A percentile compares a stretch with the other conserved stretches of the same genome.
Evolutionary conservation across 2,797 vertebrate genomes (phyloP).

Genomic region (Heteromormyrus szaboi): DNA sequence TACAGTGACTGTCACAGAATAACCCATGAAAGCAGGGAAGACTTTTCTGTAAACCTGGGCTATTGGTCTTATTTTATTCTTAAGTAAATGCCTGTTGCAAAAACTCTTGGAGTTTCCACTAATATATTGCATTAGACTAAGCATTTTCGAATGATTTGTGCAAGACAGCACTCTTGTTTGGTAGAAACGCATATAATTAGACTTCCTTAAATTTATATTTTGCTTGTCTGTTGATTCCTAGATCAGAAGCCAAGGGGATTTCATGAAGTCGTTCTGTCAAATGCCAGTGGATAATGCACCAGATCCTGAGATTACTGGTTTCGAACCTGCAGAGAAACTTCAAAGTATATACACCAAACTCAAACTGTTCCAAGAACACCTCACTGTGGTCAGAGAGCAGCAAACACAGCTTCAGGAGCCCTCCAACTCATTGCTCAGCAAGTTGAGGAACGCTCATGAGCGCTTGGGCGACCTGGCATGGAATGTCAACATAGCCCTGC

Average conservation of each 20-base stretch:
- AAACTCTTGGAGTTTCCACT: background rate
- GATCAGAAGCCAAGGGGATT: slow-evolving; percentile 58
- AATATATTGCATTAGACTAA: slow-evolving; percentile 13
- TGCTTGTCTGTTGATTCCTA: slow-evolving; percentile 33
- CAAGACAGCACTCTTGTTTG: slow-evolving; percentile 6
- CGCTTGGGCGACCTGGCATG: slow-evolving; percentile 29
- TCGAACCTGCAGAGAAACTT: slow-evolving; percentile 51
- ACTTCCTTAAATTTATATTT: background rate
- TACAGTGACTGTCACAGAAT: background rate
- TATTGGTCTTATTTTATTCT: background rate
- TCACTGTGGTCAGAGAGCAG: slow-evolving; percentile 58
- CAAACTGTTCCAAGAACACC: slow-evolving; percentile 55
- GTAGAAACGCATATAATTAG: background rate
- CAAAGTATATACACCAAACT: slow-evolving; percentile 50
- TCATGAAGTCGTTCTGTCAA: slow-evolving; percentile 54
- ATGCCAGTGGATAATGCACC: slow-evolving; percentile 48
- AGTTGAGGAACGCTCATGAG: background rate
- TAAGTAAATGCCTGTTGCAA: background rate
- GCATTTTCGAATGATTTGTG: background rate
- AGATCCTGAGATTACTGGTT: slow-evolving; percentile 54
- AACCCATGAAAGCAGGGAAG: background rate
- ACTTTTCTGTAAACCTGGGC: slow-evolving; percentile 10
- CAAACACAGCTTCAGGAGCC: slow-evolving; percentile 58
- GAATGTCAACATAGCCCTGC: slow-evolving; percentile 42
- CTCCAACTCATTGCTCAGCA: slow-evolving; percentile 35